Evolutionary conservation across 2,797 vertebrate genomes (phyloP).

Genomic region (Chromis chromis): DNA sequence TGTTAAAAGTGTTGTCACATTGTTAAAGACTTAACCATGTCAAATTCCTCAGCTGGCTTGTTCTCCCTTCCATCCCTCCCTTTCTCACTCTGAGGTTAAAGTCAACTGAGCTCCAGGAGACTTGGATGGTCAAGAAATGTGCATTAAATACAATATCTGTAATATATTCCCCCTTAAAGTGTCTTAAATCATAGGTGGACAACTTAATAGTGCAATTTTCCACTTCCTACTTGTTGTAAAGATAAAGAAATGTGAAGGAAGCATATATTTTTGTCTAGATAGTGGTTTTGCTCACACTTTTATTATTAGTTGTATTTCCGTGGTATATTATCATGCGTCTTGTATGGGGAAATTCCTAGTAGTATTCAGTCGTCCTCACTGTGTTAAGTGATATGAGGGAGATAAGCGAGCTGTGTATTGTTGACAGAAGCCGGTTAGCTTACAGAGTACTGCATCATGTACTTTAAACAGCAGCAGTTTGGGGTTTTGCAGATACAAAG

Average conservation of each 20-base stretch:
- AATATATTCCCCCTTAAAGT: neutral
- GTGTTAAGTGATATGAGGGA: neutral
- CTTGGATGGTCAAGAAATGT: too few relatives aligned
- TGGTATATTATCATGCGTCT: neutral
- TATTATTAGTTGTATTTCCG: neutral
- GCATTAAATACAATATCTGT: too few relatives aligned
- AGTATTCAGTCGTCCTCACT: neutral
- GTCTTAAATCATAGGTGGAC: too few relatives aligned
- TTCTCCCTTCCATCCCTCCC: neutral
- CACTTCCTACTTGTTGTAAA: too few relatives aligned
- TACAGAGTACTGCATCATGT: neutral
- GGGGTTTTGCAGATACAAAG: neutral
- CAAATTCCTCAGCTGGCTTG: neutral
- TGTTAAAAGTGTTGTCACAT: too few relatives aligned
- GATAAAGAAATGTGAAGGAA: too few relatives aligned
- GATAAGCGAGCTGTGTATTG: slow-evolving; percentile 18
- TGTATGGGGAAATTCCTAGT: slow-evolving; percentile 18
- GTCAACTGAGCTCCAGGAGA: neutral
- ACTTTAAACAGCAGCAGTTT: neutral
- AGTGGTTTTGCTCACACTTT: neutral
- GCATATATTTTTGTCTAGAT: neutral
- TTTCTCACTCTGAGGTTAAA: neutral
- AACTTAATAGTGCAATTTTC: too few relatives aligned
- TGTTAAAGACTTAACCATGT: neutral
- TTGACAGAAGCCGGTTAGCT: slow-evolving; percentile 24